These are phyloP conservation scores for Shinisaurus crocodilurus DNA, from an alignment of 2,113 vertebrate species.

Conservation along the genomic window DNA sequence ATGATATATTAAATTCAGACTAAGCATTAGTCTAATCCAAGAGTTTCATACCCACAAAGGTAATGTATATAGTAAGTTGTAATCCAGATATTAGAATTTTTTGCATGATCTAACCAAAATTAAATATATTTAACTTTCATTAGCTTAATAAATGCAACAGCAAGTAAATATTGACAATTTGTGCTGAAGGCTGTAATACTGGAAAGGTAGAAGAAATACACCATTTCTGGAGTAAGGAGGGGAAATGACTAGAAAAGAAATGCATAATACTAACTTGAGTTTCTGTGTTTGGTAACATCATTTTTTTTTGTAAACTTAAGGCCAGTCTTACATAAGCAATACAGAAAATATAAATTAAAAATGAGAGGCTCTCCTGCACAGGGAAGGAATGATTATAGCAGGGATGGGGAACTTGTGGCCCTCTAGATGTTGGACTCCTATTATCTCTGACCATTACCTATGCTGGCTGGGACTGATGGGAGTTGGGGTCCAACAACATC, in stretches of 20 bases:
- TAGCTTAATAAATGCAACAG: background rate
- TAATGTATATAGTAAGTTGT: background rate
- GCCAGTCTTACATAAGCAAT: background rate
- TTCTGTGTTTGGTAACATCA: background rate
- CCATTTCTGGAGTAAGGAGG: background rate
- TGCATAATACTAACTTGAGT: background rate
- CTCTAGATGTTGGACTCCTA: too few species aligned
- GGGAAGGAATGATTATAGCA: background rate
- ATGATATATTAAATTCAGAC: background rate
- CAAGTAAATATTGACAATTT: background rate
- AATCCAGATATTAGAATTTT: background rate
- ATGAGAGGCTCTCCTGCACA: background rate
- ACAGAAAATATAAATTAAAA: background rate
- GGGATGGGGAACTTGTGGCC: too few species aligned
- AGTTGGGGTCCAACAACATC: too few species aligned
- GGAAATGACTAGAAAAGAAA: background rate
- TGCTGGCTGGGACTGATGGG: too few species aligned
- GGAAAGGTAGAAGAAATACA: background rate
- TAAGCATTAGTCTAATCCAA: background rate
- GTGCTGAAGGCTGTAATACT: background rate
- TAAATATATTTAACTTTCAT: background rate
- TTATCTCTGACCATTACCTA: too few species aligned
- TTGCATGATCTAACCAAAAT: background rate
- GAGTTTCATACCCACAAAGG: background rate
- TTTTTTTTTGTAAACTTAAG: constrained; percentile 1